Base-by-base conservation (phyloP, 2,797 vertebrate species). In the Pitangus sulphuratus region DNA sequence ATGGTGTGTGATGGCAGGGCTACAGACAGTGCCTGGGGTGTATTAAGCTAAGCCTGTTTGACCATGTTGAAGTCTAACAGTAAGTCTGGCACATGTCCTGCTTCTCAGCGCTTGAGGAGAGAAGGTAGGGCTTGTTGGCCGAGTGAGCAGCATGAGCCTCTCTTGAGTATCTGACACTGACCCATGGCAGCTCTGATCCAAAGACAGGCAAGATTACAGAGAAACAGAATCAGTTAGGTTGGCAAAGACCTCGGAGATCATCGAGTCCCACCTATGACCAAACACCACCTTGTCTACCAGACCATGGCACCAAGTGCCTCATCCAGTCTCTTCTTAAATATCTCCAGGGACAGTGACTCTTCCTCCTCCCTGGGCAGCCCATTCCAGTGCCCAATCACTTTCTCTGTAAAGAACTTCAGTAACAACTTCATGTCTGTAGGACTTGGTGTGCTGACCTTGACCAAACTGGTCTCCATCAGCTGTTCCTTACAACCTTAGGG, bases 31-130 rank as follows among this genome's bases (percentile, higher is more conserved):
- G 39, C 48, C 60, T 75, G 44, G 4, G 21, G 7, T 10, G 17
- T 16, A 39, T 14, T 21, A 16, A 65, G 17, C 45, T 79, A 26
- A 21, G 14, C 45, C 28, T 19, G 13, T 12, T 47, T 42, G 51
- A 8, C 24, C 18, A 2, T 2, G 13, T 0, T 26, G 58, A 22
- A 37, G 33, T 9, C 2, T 8, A 24, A 6, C n/a, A 33, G n/a
- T 10, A 33, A 19, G 33, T 30, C 39, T 33, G 64, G 51, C 31
- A 8, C 3, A 1, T 9, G 47, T 79, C 9, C 42, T 5, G 4
- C 48, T 54, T 30, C 56, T 83, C 42, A 26, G 88, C 9, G 2
- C 77, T 28, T 6, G 2, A n/a, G 30, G 18, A 54, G 26, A 65
- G 17, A 39, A 28, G 30, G 25, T 5, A 44, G 31, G 22, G 44